Evolutionary conservation across 1,140 invertebrate genomes (phyloP), one percentile per base, ranked within the genome.

Genomic region (Semibalanus balanoides): DNA sequence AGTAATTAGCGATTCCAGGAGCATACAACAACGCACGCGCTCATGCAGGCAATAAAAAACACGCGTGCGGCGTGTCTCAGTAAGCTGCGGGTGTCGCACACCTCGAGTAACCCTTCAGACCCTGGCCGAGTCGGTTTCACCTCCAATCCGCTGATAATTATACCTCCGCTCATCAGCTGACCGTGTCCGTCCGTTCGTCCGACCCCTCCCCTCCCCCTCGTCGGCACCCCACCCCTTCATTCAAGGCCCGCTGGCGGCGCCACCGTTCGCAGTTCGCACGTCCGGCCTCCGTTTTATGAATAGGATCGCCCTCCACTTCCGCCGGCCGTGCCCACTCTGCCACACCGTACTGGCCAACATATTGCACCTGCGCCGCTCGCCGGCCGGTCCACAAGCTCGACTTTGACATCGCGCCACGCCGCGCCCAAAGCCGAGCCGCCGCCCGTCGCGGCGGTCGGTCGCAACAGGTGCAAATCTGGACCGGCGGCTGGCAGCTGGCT

Each of bases 401-500:
- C 51, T 64, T 25, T 64, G 51, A 19, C 1, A 7, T 14, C 22
- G 51, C 51, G 51, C 51, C 51, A 3, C 51, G 22, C 11, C 51
- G 51, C 22, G 22, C 51, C 9, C 51, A 64, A 64, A 64, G 51
- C 22, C 51, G 51, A 64, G 51, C 51, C 51, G 51, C 51, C 51
- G 22, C 14, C 11, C 51, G 11, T 1, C 51, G 9, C 51, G 51
- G 51, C 51, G 51, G 51, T 64, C 51, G 11, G 51, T 1, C 11
- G 51, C 51, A 64, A 64, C 51, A 64, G 51, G 51, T 64, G 51
- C 51, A 64, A 64, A 64, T 64, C 51, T 64, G 51, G 51, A 64
- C 7, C 51, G 51, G 51, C 51, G 51, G 11, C 22, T 19, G 51
- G 51, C 51, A 64, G 51, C 51, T 64, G 51, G 51, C 51, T 1